Conservation (phyloP, 2,113 vertebrate species). For the Turnix velox region DNA sequence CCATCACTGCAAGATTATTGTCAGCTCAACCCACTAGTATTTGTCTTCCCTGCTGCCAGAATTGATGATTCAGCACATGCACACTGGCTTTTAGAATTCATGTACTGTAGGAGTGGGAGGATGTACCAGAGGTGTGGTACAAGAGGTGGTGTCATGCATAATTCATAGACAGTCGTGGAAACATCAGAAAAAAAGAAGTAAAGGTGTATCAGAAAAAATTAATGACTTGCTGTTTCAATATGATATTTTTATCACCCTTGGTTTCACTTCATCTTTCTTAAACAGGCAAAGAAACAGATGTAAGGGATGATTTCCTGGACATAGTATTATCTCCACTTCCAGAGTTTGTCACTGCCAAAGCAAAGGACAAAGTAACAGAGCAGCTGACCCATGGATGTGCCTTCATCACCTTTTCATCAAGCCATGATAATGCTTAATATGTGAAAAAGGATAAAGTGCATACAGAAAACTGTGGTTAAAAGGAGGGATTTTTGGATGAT, state of each 20-base stretch:
- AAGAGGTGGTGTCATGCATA: rapidly evolving
- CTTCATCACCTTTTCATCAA: neutral
- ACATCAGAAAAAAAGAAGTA: neutral
- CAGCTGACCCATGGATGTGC: neutral
- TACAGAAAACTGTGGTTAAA: neutral
- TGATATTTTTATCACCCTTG: neutral
- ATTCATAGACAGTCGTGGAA: neutral
- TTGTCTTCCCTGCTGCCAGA: neutral
- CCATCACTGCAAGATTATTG: neutral
- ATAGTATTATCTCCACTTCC: neutral
- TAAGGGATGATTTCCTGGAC: neutral
- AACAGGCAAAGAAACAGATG: neutral
- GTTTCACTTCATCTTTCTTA: neutral
- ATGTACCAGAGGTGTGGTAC: too few species aligned
- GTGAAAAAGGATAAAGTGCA: neutral
- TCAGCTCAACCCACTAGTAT: neutral
- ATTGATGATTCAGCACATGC: neutral
- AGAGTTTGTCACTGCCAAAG: neutral
- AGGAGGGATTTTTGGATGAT: neutral
- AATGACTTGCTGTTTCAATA: neutral
- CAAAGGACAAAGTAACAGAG: neutral
- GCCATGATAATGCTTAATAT: neutral
- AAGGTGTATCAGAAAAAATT: neutral
- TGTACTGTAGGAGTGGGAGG: neutral
- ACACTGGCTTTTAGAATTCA: neutral